Base-by-base conservation (phyloP, 1,140 invertebrate species). In the Drosophila lacertosa region DNA sequence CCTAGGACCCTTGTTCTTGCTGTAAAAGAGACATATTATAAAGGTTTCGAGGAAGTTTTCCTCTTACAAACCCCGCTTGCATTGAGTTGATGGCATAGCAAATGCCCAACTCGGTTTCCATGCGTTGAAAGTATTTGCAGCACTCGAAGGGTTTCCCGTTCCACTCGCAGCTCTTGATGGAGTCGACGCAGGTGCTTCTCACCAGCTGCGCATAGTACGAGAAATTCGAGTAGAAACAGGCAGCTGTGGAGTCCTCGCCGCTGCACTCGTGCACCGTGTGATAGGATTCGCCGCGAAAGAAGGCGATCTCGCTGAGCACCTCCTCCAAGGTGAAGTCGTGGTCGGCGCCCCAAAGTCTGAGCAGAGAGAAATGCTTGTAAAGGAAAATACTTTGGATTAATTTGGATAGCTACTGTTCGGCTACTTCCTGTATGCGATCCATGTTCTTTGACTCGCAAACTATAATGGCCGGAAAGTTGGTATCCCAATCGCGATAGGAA, bases 281-380 rank as follows among this genome's bases (percentile, higher is more conserved):
- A 77, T 95, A 95, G 13, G 93, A 94, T 9, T 94, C 92, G 2
- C 94, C 94, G 54, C 94, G 93, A 73, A 94, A 95, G 82, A 93
- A 95, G 1, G 94, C 93, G 42, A 95, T 91, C 82, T 95, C 94
- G 73, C 94, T 94, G 2, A 95, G 89, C 11, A 94, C 93, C 86
- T 95, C 94, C 80, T 95, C 94, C 74, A 95, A 84, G 33, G 94
- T 95, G 53, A 94, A 95, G 75, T 95, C 94, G 62, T 95, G 94
- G 33, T 94, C 93, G 45, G 89, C 78, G 4, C 94, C 94, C 92
- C 93, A 95, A 11, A 94, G 76, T 45, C 94, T 95, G 7, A n/a
- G 22, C 79, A 39, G 1, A 5, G 2, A 45, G 37, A 4, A 16
- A 16, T 2, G 13, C 0, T 42, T 2, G 11, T 9, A 7, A 20